Evolutionary conservation across 2,113 vertebrate genomes (phyloP).

Genomic region (Dromiciops gliroides): DNA sequence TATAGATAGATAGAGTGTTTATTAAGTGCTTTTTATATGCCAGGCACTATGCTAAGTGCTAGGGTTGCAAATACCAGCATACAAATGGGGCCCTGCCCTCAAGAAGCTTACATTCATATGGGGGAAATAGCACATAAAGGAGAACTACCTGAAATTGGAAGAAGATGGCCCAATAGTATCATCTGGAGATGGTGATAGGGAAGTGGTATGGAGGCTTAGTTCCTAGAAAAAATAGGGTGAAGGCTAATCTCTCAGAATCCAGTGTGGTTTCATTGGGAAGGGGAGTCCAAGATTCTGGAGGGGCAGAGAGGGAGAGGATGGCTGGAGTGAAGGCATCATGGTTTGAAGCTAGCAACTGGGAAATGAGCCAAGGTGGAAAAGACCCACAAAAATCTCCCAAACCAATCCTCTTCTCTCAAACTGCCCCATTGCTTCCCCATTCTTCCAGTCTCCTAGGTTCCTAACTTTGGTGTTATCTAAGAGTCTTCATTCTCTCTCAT

Average conservation of each 20-base stretch:
- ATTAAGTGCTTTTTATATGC: not conserved
- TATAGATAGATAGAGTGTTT: not conserved
- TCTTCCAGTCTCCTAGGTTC: not conserved
- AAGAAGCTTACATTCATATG: not conserved
- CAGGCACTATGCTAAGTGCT: not conserved
- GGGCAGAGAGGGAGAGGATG: not conserved
- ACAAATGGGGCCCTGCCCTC: not conserved
- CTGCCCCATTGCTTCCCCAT: not conserved
- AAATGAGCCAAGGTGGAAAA: not conserved
- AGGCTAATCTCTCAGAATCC: not conserved
- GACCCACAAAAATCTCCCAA: not conserved
- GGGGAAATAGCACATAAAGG: not conserved
- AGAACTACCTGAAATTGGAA: not conserved
- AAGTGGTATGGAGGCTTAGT: not conserved
- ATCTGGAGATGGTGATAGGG: not conserved
- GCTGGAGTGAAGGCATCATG: not conserved
- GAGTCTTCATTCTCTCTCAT: not conserved
- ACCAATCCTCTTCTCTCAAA: no score
- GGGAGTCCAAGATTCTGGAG: not conserved
- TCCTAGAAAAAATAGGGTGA: not conserved
- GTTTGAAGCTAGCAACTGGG: not conserved
- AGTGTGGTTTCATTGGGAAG: not conserved
- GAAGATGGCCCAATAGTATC: not conserved
- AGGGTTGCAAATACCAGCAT: not conserved
- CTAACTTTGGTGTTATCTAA: not conserved